Base-by-base conservation (phyloP, 2,888 invertebrate genomes). In the Campopleginae sp. region DNA sequence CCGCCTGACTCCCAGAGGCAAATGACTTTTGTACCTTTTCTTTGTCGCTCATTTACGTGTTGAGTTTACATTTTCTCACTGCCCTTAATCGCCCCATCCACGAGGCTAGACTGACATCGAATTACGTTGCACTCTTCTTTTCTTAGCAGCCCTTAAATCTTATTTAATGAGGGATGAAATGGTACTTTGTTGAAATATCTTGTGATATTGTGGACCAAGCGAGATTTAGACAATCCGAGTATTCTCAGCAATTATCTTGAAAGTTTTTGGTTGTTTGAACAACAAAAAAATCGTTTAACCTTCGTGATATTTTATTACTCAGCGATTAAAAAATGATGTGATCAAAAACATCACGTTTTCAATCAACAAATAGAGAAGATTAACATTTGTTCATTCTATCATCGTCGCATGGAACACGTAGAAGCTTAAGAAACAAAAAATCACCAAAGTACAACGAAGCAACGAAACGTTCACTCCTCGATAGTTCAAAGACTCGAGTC, bases 1-100 rank as follows among this genome's bases (percentile, higher is more conserved):
- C 58, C 42, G 46, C 61, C 70, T 78, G 79, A 71, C 70, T 79
- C 46, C 61, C 58, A 7, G 42, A 46, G 61, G 48, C 27, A 54
- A 77, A 77, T 65, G 19, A 48, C 42, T 65, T 74, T 10, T 19
- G 2, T n/a, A 66, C 27, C 44, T 78, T 54, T 38, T 71, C 46
- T 71, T 38, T 17, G 10, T 76, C 72, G 19, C 19, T 42, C 71
- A 75, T 70, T 61, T 75, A n/a, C 65, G 31, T 38, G 51, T 79
- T 63, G 74, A 44, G 61, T n/a, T 33, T 58, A 71, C 61, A 44
- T 79, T 79, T 63, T 51, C 54, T 27, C 8, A 33, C 54, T 38
- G 33, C 72, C 38, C 72, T 38, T 23, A 38, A 58, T 58, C 33
- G 42, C 23, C 1, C 17, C 54, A 23, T 27, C 27, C 5, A 42